These are phyloP conservation scores for Nylanderia fulva DNA, from an alignment of 1,140 invertebrate species.

Conservation along the genomic window DNA sequence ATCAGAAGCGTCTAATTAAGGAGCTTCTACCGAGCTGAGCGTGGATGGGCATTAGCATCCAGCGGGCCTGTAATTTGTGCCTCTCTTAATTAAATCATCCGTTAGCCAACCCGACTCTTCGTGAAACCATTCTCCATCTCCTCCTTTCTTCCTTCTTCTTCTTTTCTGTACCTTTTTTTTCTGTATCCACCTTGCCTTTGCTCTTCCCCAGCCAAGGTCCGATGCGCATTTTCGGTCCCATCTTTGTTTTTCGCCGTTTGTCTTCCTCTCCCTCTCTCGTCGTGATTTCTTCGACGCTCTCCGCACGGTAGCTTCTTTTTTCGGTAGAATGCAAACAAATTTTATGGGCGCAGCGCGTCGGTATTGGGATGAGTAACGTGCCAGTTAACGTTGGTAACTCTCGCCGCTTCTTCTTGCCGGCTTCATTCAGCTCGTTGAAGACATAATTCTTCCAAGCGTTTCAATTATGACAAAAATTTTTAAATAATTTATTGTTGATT, in stretches of 20 bases:
- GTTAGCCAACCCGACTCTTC: conserved; percentile 81
- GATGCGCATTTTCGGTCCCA: conserved; percentile 67
- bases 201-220: conserved; percentile 48
- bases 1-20: conserved; percentile 84
- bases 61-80: conserved; percentile 86
- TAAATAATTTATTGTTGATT: background rate
- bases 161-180: conserved; percentile 20
- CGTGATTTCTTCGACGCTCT: conserved; percentile 66
- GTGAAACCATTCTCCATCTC: conserved; percentile 50
- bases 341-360: conserved; percentile 60
- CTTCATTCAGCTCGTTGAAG: conserved; percentile 8
- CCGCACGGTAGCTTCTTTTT: conserved; percentile 67
- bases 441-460: background rate
- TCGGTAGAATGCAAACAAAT: conserved; percentile 73
- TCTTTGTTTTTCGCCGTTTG: conserved; percentile 74
- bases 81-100: conserved; percentile 87
- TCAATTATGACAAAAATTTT: background rate
- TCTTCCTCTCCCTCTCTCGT: conserved; percentile 70
- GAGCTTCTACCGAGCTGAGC: conserved; percentile 80
- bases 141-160: conserved; percentile 21
- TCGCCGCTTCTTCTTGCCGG: conserved; percentile 67
- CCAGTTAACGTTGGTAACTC: conserved; percentile 54
- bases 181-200: conserved; percentile 19
- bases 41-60: conserved; percentile 84
- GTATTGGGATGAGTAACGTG: conserved; percentile 58